These are phyloP conservation scores for Australoheros facetus DNA, from an alignment of 2,797 vertebrate genomes.

Conservation along the genomic window DNA sequence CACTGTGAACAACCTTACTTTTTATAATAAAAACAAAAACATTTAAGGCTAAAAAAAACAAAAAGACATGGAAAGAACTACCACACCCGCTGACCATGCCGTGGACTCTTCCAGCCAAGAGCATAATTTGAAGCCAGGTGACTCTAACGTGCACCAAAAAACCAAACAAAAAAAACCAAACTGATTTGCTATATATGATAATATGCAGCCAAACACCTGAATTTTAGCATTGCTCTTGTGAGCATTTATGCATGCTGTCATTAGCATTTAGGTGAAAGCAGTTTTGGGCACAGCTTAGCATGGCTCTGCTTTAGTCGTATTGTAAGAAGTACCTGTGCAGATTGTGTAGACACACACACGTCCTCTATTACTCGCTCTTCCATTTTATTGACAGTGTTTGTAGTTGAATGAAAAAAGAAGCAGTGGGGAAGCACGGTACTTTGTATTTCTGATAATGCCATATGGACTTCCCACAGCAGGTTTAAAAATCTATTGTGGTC, in stretches of 20 bases:
- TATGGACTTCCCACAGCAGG: not conserved
- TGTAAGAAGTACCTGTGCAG: fast-evolving
- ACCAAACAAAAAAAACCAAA: not conserved
- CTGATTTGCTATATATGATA: not conserved
- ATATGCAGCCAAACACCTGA: not conserved
- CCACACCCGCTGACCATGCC: not conserved
- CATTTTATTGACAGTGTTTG: not conserved
- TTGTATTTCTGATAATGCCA: not conserved
- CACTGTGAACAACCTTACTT: not conserved
- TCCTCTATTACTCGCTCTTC: not conserved
- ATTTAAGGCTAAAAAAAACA: not conserved
- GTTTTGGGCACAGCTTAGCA: not conserved
- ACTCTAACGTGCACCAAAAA: not conserved
- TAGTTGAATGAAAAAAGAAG: not conserved
- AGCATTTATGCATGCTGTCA: not conserved
- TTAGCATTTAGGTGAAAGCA: not conserved
- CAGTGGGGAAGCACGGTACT: not conserved
- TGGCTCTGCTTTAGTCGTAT: not conserved
- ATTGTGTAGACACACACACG: not conserved
- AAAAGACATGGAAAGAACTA: not conserved
- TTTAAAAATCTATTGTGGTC: slow-evolving; percentile 1
- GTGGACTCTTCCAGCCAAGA: too few species aligned
- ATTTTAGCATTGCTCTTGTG: not conserved
- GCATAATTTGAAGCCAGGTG: too few species aligned
- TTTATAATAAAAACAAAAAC: not conserved